A percentile compares a stretch with the other conserved stretches of the same genome.
phyloP scores from a whole-genome alignment of 2,113 vertebrate genomes.

The Heterocephalus glaber region DNA sequence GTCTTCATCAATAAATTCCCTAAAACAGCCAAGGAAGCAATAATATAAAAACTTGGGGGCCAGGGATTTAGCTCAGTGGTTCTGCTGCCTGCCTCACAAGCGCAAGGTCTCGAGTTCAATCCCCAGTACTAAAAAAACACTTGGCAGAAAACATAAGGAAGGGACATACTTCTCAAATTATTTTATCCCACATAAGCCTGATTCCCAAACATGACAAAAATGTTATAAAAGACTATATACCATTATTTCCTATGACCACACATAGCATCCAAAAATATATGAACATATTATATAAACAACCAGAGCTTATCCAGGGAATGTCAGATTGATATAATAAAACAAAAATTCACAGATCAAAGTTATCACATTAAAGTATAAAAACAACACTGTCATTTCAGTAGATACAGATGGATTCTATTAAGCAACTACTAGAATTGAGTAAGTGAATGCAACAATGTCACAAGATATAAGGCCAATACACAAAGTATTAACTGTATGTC shows the following conservation, averaged over 20 bases:
- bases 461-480: neutral
- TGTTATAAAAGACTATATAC: neutral
- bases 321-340: neutral
- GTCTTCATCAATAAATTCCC: conserved; percentile 19
- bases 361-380: neutral
- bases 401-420: neutral
- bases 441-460: neutral
- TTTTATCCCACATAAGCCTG: neutral
- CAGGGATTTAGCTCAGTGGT: no score
- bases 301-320: neutral
- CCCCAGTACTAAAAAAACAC: no score
- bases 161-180: neutral
- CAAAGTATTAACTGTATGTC: neutral
- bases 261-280: neutral
- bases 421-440: conserved; percentile 4
- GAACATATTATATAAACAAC: neutral
- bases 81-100: no score
- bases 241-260: neutral
- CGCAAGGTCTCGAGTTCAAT: no score
- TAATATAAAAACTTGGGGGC: neutral
- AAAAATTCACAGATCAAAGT: neutral
- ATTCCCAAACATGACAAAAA: neutral
- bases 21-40: conserved; percentile 29
- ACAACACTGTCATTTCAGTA: neutral
- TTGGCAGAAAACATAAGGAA: neutral